These are phyloP conservation scores for Odontophorus gujanensis DNA, from an alignment of 2,113 vertebrate species.

Conservation along the genomic window DNA sequence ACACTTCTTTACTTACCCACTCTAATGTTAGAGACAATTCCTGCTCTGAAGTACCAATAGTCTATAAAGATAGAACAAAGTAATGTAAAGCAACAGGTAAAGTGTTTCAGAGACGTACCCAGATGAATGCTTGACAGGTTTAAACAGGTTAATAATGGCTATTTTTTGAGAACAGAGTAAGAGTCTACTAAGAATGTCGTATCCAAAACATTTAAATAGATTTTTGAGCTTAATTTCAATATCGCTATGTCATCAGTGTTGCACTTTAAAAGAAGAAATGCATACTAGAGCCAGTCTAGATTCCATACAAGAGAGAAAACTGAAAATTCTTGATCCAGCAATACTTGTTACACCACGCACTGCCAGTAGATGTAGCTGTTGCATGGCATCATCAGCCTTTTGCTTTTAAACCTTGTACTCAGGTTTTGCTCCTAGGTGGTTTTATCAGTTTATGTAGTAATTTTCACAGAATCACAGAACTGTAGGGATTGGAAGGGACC, in stretches of 20 bases:
- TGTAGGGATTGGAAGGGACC: too few relatives aligned
- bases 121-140: not conserved
- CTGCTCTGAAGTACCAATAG: not conserved
- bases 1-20: not conserved
- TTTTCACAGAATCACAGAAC: not conserved
- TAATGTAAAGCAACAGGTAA: not conserved
- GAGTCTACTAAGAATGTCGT: not conserved
- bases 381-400: not conserved
- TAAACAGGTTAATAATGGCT: not conserved
- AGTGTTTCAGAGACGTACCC: not conserved
- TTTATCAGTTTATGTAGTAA: constrained; percentile 13
- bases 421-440: not conserved
- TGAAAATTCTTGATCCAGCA: not conserved
- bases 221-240: not conserved
- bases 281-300: not conserved
- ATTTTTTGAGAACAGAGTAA: not conserved
- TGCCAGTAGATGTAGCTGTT: constrained; percentile 75
- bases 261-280: not conserved
- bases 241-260: not conserved
- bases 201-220: not conserved
- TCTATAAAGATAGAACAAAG: not conserved
- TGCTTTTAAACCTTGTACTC: not conserved
- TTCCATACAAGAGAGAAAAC: not conserved
- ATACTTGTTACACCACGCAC: not conserved
- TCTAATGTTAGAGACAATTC: not conserved